Evolutionary conservation across 1,140 invertebrate species (phyloP).

Genomic region (Cotesia typhae): DNA sequence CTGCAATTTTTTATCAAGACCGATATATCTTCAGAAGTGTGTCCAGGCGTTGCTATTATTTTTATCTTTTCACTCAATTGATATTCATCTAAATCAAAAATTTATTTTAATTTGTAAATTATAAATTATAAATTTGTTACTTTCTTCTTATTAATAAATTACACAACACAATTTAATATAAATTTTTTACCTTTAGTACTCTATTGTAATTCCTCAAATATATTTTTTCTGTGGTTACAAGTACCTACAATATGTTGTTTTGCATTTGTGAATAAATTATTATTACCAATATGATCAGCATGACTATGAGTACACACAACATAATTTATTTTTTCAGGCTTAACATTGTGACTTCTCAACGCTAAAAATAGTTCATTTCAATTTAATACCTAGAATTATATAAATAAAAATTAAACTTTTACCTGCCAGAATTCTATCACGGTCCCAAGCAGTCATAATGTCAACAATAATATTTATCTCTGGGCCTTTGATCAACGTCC

Average conservation of each 20-base stretch:
- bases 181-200: slow-evolving; percentile 2
- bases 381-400: no score
- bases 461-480: slow-evolving; percentile 83
- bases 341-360: slow-evolving; percentile 68
- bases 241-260: slow-evolving; percentile 83
- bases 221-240: slow-evolving; percentile 66
- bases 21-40: slow-evolving; percentile 86
- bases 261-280: slow-evolving; percentile 90
- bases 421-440: slow-evolving; percentile 69
- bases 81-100: slow-evolving; percentile 61
- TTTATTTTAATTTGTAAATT: no score
- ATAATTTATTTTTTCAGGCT: slow-evolving; percentile 76
- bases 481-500: slow-evolving; percentile 78
- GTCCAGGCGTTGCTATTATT: slow-evolving; percentile 87
- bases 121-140: no score
- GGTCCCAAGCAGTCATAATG: slow-evolving; percentile 92
- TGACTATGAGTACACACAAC: slow-evolving; percentile 91
- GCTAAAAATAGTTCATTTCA: slow-evolving; percentile 63
- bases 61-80: slow-evolving; percentile 72
- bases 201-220: slow-evolving; percentile 48
- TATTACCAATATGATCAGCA: slow-evolving; percentile 93
- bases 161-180: no score
- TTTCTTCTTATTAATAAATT: no score
- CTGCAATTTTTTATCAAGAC: slow-evolving; percentile 74
- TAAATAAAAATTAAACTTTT: slow-evolving; percentile 44